Conservation (phyloP, 1,140 invertebrate species). For the Doryteuthis pealeii region DNA sequence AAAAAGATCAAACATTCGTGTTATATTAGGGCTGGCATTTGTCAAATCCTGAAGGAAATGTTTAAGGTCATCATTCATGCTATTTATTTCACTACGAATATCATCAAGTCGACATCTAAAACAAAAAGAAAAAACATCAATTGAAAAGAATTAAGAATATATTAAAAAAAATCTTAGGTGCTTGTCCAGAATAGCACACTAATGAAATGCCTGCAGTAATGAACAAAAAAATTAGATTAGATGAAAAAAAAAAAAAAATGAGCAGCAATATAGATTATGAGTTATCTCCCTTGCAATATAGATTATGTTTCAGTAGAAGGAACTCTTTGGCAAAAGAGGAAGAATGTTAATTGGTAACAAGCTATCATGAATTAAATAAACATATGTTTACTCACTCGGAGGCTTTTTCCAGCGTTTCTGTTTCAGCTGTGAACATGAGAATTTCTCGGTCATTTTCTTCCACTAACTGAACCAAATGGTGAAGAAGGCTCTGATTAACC, state of each 20-base stretch:
- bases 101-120: constrained; percentile 35
- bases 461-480: constrained; percentile 32
- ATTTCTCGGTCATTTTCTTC: constrained; percentile 34
- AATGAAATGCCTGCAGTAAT: no score
- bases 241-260: no score
- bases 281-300: no score
- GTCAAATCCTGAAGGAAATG: constrained; percentile 35
- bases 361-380: no score
- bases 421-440: constrained; percentile 31
- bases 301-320: no score
- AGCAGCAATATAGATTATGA: no score
- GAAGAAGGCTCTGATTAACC: constrained; percentile 33
- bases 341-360: no score
- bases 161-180: no score
- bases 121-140: not conserved
- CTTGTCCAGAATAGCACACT: no score
- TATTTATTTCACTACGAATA: constrained; percentile 35
- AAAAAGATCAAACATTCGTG: constrained; percentile 36
- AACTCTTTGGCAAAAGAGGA: no score
- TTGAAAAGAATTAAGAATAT: no score
- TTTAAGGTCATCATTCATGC: constrained; percentile 38
- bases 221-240: no score
- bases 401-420: constrained; percentile 35
- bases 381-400: constrained; percentile 28
- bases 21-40: constrained; percentile 26